Base-by-base conservation (phyloP, 2,888 invertebrate genomes). In the Tribolium freemani region DNA sequence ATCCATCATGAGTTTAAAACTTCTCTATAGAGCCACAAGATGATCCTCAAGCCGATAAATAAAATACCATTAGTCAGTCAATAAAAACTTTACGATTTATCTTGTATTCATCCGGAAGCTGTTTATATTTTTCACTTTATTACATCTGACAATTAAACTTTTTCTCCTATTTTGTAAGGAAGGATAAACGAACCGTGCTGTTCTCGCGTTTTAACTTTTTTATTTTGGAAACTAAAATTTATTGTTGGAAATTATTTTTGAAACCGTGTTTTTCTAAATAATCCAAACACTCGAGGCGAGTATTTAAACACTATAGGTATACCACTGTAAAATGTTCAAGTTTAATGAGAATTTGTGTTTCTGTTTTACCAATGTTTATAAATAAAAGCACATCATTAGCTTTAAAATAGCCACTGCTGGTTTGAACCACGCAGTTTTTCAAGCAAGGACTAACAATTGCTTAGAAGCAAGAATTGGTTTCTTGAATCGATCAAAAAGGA, bases 61-160 rank as follows among this genome's bases (percentile, higher is more conserved):
- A 38, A 38, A 38, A 38, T 38, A 38, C 38, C 38, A 38, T 38
- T 48, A 11, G 48, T 16, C 48, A 48, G 11, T 48, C 48, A 51
- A 51, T 51, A 51, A 51, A 51, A 51, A 13, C 20, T 51, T 20
- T 20, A 51, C 51, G 51, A 48, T 48, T 48, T 11, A 48, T 48
- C 48, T 48, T 48, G 13, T 48, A 48, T 48, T 48, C 10, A 11
- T 48, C 48, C 16, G 16, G 48, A 11, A 38, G 38, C 38, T 38
- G 38, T 78, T 5, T 82, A 72, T 5, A 76, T 68, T 38, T 21
- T 79, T 78, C 1, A 73, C 77, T 45, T 80, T 80, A 16, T 79
- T 74, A 0, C 20, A 9, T 60, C 46, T 56, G 76, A 75, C 10
- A 82, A 63, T 63, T 63, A 63, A 31, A 63, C 13, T 38, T 63